Conservation (phyloP, 2,888 invertebrate species). For the Thysanoteuthis rhombus region DNA sequence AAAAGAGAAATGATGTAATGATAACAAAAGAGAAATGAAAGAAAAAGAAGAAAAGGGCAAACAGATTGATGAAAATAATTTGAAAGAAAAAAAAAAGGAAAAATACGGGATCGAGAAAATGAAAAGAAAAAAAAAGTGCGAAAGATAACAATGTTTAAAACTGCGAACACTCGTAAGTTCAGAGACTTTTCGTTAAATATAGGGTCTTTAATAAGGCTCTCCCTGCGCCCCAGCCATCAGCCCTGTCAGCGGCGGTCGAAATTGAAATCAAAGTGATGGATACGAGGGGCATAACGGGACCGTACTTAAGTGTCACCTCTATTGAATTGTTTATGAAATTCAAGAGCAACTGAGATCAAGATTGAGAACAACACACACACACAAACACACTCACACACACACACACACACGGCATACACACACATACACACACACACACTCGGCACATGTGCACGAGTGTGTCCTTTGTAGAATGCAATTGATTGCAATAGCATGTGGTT, state of each 20-base stretch:
- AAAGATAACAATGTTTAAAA: too few species aligned
- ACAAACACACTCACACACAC: background rate
- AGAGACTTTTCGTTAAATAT: too few species aligned
- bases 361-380: background rate
- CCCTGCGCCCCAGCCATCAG: background rate
- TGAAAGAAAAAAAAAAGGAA: too few species aligned
- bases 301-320: background rate
- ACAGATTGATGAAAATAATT: background rate
- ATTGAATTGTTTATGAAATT: background rate
- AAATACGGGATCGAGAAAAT: background rate
- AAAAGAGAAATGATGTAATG: background rate
- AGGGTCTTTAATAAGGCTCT: too few species aligned
- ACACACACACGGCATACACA: background rate
- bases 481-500: background rate
- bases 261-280: background rate
- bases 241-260: background rate
- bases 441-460: background rate
- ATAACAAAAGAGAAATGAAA: background rate
- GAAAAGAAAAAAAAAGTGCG: background rate
- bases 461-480: background rate
- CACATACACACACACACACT: background rate
- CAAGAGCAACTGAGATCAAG: background rate
- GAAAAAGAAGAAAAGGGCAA: background rate
- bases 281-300: background rate
- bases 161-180: too few species aligned